A percentile compares a stretch with the other conserved stretches of the same genome.
phyloP scores from a whole-genome alignment of 1,140 invertebrate genomes.

The Bilobella aurantiaca region DNA sequence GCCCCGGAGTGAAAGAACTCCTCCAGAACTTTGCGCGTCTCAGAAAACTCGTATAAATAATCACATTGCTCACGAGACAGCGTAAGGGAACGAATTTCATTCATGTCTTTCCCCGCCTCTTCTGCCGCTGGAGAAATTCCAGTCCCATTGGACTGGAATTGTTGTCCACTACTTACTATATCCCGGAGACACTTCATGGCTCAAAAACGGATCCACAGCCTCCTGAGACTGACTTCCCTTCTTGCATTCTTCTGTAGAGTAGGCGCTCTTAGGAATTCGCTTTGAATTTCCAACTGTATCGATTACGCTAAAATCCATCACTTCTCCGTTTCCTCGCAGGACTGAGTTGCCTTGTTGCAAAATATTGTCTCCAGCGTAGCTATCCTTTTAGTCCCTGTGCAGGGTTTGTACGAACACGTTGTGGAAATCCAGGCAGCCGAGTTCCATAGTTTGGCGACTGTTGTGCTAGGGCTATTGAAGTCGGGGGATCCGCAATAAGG shows the following conservation, averaged over 20 bases:
- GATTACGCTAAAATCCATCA: too few relatives aligned
- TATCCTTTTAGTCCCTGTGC: not conserved
- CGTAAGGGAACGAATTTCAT: not conserved
- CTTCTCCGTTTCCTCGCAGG: too few relatives aligned
- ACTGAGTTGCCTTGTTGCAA: not conserved
- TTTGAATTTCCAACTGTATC: too few relatives aligned
- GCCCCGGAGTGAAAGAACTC: slow-evolving; percentile 59
- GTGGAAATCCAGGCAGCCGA: slow-evolving; percentile 54
- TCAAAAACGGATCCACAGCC: too few relatives aligned
- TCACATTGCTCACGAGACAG: slow-evolving; percentile 40
- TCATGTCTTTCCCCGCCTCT: not conserved
- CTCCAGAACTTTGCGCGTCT: slow-evolving; percentile 77
- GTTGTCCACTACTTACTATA: too few relatives aligned
- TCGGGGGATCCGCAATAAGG: slow-evolving; percentile 9
- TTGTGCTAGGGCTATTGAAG: not conserved
- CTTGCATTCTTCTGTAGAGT: too few relatives aligned
- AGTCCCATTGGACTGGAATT: too few relatives aligned
- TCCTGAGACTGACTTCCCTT: too few relatives aligned
- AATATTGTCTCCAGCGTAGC: not conserved
- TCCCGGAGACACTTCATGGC: too few relatives aligned
- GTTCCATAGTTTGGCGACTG: not conserved
- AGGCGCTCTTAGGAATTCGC: too few relatives aligned
- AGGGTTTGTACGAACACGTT: slow-evolving; percentile 41
- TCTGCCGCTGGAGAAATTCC: too few relatives aligned
- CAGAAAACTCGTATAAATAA: slow-evolving; percentile 80